These are phyloP conservation scores for Himalopsyche anomala DNA, from an alignment of 2,888 invertebrate genomes.

Conservation along the genomic window DNA sequence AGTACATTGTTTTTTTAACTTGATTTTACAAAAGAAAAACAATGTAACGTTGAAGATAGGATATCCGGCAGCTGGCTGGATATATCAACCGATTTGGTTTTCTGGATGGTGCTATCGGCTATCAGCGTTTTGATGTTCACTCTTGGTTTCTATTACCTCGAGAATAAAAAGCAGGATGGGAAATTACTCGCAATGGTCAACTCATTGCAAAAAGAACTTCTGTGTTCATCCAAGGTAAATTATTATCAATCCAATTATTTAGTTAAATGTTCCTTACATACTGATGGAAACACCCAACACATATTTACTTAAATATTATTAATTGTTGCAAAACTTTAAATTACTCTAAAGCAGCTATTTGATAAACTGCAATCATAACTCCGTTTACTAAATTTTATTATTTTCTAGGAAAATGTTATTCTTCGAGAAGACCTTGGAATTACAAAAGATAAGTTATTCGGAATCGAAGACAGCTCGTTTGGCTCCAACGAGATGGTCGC, in stretches of 20 bases:
- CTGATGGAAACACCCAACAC: background rate
- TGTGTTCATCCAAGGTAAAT: conserved; percentile 76
- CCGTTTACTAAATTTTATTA: conserved; percentile 22
- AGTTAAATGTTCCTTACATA: background rate
- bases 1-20: background rate
- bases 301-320: too few relatives aligned
- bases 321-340: too few relatives aligned
- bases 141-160: conserved; percentile 86
- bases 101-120: conserved; percentile 82
- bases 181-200: conserved; percentile 82
- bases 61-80: conserved; percentile 47
- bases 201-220: conserved; percentile 74
- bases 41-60: conserved; percentile 62
- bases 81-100: conserved; percentile 73
- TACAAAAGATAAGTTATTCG: conserved; percentile 78
- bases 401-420: conserved; percentile 80
- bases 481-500: conserved; percentile 85
- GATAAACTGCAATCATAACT: background rate
- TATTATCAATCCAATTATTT: background rate
- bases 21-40: conserved; percentile 43
- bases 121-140: conserved; percentile 84
- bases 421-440: conserved; percentile 80
- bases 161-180: conserved; percentile 84
- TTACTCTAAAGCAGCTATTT: too few relatives aligned
- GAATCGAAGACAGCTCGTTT: conserved; percentile 84